A percentile compares a stretch with the other conserved stretches of the same genome.
These are phyloP conservation scores for Drosophila tsacasi DNA, from an alignment of 1,140 invertebrate species.

Conservation along the genomic window DNA sequence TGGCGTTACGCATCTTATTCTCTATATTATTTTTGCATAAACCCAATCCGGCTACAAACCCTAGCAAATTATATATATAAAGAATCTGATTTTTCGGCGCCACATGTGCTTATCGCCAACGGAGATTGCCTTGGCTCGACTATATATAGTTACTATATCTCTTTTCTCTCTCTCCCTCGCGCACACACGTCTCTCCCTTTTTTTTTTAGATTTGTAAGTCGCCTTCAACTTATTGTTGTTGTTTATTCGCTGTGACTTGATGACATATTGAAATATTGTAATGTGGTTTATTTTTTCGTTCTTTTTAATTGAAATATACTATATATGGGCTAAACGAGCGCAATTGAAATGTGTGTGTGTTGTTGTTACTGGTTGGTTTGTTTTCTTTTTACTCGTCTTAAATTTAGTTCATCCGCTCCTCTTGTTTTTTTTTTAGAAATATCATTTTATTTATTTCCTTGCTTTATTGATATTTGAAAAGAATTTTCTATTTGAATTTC, in stretches of 20 bases:
- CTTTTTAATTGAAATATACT: conserved; percentile 62
- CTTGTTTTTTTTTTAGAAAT: conserved; percentile 56
- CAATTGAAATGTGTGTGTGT: conserved; percentile 43
- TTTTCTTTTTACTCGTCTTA: conserved; percentile 25
- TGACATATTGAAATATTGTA: conserved; percentile 63
- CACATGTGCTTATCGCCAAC: conserved; percentile 14
- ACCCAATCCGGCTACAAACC: conserved; percentile 6
- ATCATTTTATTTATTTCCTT: conserved; percentile 54
- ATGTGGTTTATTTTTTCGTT: conserved; percentile 40
- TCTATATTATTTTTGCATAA: neutral
- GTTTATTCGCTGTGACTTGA: conserved; percentile 67
- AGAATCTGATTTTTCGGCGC: conserved; percentile 11
- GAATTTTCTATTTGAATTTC: conserved; percentile 77
- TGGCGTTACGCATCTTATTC: neutral
- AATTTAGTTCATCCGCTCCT: conserved; percentile 26
- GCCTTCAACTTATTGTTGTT: conserved; percentile 68
- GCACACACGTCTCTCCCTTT: conserved; percentile 20
- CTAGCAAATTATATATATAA: conserved; percentile 22
- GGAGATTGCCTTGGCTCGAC: conserved; percentile 12
- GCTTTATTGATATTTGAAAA: conserved; percentile 84
- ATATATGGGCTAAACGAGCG: conserved; percentile 52
- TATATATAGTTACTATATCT: conserved; percentile 22
- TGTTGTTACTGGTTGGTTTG: conserved; percentile 33
- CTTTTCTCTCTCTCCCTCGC: conserved; percentile 21
- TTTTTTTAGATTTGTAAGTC: conserved; percentile 41